These are phyloP conservation scores for Urophycis tenuis DNA, from an alignment of 2,797 vertebrate genomes.

Conservation along the genomic window DNA sequence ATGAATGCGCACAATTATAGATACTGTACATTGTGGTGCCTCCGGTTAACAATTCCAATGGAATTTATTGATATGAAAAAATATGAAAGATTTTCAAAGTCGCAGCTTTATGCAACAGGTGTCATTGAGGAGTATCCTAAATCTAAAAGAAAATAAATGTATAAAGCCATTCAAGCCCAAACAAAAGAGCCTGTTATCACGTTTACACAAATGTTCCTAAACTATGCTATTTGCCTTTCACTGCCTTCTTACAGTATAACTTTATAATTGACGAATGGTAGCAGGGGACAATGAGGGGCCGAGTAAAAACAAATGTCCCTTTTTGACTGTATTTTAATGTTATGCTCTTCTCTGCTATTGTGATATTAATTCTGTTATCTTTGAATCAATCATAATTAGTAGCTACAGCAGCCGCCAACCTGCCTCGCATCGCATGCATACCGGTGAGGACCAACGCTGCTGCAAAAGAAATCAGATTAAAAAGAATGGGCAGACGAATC, in stretches of 20 bases:
- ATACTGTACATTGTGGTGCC: not conserved
- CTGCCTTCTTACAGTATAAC: slow-evolving; percentile 27
- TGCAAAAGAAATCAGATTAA: not conserved
- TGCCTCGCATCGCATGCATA: slow-evolving; percentile 43
- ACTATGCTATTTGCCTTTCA: slow-evolving; percentile 27
- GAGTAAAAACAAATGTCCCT: slow-evolving; percentile 33
- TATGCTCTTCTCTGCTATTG: slow-evolving; percentile 49
- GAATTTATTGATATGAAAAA: not conserved
- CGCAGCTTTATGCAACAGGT: not conserved
- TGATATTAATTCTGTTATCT: slow-evolving; percentile 69
- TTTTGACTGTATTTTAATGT: slow-evolving; percentile 46
- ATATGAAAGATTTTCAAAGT: not conserved
- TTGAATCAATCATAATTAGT: slow-evolving; percentile 69
- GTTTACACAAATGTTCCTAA: not conserved
- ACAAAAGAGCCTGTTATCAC: not conserved
- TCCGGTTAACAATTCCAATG: not conserved
- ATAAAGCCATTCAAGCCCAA: not conserved
- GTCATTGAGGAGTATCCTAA: not conserved
- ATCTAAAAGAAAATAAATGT: not conserved
- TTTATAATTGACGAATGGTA: slow-evolving; percentile 34
- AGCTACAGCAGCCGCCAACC: slow-evolving; percentile 35
- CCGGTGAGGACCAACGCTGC: slow-evolving; percentile 24
- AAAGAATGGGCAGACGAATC: slow-evolving; percentile 15
- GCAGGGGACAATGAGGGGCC: slow-evolving; percentile 31
- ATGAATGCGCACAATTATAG: not conserved